Evolutionary conservation across 2,113 vertebrate species (phyloP), one percentile per base, ranked within the genome.

Genomic region (Miniopterus natalensis): DNA sequence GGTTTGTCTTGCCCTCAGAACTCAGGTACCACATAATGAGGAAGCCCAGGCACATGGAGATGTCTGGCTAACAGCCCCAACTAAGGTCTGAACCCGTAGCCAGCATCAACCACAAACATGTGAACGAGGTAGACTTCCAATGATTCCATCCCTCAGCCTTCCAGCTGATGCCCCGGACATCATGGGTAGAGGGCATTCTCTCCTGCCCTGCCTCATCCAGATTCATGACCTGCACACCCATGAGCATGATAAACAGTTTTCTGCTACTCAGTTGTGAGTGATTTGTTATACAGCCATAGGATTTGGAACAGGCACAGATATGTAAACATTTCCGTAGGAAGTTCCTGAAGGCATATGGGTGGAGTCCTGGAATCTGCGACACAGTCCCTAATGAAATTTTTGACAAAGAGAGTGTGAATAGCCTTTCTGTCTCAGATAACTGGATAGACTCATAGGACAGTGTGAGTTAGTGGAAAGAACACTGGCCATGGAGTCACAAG

Each of bases 391-490:
- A n/a, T 23, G 20, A 18, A 83, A 59, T 17, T 92, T 63, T 78
- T 94, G n/a, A 80, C 21, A 11, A 53, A 73, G 29, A 15, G 36
- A 90, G 25, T 81, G 40, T 86, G 75, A 88, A 59, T 59, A 89
- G 1, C 15, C 42, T 61, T 96, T 92, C 2, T 78, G n/a, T 13
- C 15, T 71, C 81, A 71, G 27, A 51, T 92, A 8, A 47, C 23
- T 71, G 31, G 65, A 65, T 17, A 87, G 49, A 94, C 13, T 71
- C 20, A 31, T 6, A 13, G 59, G 49, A 59, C 40, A n/a, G 57
- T 65, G 31, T 86, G 42, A 85, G 49, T 93, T 68, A 87, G 31
- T 79, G 65, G 29, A 84, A 90, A 93, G 59, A 84, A 80, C 9
- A 77, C 49, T 87, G 42, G 8, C 8, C 11, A 84, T 14, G 18